Percentiles rank a stretch among this genome's conserved stretches.
phyloP scores from a whole-genome alignment of 1,140 invertebrate species.

The Pseudomyrmex dendroicus region DNA sequence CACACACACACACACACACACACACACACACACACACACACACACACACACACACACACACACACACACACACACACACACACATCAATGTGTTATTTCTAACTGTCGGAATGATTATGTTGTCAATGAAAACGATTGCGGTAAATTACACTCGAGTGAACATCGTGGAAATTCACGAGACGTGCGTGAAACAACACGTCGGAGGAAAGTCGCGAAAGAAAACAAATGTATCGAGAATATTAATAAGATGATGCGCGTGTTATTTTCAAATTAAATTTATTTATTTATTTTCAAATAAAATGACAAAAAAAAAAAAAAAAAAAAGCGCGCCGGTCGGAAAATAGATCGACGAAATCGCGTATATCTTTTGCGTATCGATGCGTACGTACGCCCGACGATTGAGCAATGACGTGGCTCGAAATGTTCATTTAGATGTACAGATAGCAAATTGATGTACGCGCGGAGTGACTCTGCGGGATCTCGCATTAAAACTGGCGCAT shows the following conservation, averaged over 20 bases:
- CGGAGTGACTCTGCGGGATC: constrained; percentile 35
- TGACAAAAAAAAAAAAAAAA: constrained; percentile 10
- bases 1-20: too few species aligned
- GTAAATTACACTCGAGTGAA: constrained; percentile 9
- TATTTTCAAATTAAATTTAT: too few species aligned
- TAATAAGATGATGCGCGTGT: too few species aligned
- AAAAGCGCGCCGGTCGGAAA: neutral
- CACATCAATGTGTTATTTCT: neutral
- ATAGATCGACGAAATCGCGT: constrained; percentile 12
- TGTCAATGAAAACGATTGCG: neutral
- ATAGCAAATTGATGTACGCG: constrained; percentile 49
- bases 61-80: too few species aligned
- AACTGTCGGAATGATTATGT: neutral
- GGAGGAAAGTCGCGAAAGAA: neutral
- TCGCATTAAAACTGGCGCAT: constrained; percentile 44
- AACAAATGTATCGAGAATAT: neutral
- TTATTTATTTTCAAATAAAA: neutral
- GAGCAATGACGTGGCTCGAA: constrained; percentile 50
- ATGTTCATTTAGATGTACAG: constrained; percentile 54
- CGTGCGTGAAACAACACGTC: neutral
- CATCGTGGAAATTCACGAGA: neutral
- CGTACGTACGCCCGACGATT: constrained; percentile 22
- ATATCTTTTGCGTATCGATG: constrained; percentile 20
- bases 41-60: too few species aligned
- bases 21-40: too few species aligned